Base-by-base conservation (phyloP, 2,797 vertebrate species). In the Oryzias dopingdopingensis region DNA sequence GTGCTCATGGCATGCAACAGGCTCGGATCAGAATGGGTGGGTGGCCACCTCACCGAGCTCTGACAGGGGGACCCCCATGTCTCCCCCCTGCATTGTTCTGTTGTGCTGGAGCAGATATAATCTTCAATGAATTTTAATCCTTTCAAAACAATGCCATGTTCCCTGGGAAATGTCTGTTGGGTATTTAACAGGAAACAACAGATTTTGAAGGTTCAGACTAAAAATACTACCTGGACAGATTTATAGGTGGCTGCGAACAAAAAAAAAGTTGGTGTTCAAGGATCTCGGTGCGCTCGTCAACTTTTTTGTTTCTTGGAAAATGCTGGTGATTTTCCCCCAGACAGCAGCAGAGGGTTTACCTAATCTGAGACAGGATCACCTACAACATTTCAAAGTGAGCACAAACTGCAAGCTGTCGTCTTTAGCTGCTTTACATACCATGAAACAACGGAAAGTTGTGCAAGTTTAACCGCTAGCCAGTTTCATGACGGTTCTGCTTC, bases 21-120 rank as follows among this genome's bases (percentile, higher is more conserved):
- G 54, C 82, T 88, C 70, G 87, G 86, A 89, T 89, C 87, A 82
- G 74, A 86, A 88, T 90, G 90, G 86, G 89, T 91, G 89, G 89
- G 86, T 88, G 59, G 68, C 65, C 56, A 45, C 80, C 77, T 81
- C 64, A 58, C 75, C 49, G 65, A 56, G 73, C 70, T 4, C 32
- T 81, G 80, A 88, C 75, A 76, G 58, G 44, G 65, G 76, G 76
- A 77, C 70, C 73, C 63, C 75, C 70, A 72, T 63, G 43, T 65
- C 74, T 37, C 32, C 32, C 69, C 59, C 22, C 56, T 29, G 59
- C 78, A 87, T 87, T 83, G 80, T 87, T 86, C 83, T 72, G 75
- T 80, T 80, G 81, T 83, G 82, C 82, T 88, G 70, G 80, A 80
- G 86, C 83, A 86, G 85, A 89, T 79, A 85, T 90, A 91, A 91